Evolutionary conservation across 2,113 vertebrate species (phyloP).

Genomic region (Andinoacara biseriatus): DNA sequence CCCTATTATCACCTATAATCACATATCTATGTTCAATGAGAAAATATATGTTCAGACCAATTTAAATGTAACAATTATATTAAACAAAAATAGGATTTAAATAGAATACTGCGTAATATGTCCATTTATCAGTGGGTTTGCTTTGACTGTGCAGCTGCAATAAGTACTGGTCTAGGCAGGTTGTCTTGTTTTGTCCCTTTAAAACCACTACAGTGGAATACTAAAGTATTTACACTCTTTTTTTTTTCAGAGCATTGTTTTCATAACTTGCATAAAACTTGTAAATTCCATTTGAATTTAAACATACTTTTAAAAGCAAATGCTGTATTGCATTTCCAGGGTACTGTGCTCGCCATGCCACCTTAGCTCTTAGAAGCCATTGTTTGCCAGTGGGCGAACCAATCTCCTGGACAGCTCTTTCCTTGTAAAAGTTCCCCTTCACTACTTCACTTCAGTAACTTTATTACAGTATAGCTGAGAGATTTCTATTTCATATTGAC

Average conservation of each 20-base stretch:
- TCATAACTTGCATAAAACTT: slow-evolving; percentile 7
- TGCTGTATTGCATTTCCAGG: slow-evolving; percentile 10
- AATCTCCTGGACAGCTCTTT: slow-evolving; percentile 84
- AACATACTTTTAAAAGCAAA: slow-evolving; percentile 7
- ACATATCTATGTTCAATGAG: no score
- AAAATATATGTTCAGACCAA: background rate
- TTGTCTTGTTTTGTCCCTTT: background rate
- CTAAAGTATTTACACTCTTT: background rate
- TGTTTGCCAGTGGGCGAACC: slow-evolving; percentile 77
- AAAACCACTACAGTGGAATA: background rate
- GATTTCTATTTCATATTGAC: slow-evolving; percentile 98
- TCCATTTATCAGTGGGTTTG: background rate
- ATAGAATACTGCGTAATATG: background rate
- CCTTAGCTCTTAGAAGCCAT: slow-evolving; percentile 53
- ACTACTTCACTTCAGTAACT: slow-evolving; percentile 94
- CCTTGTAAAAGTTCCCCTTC: slow-evolving; percentile 89
- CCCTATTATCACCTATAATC: background rate
- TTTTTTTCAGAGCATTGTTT: background rate
- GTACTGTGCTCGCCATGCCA: slow-evolving; percentile 29
- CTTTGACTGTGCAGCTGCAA: background rate
- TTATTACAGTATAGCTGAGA: slow-evolving; percentile 95
- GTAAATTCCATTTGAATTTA: slow-evolving; percentile 1
- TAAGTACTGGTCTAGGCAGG: background rate
- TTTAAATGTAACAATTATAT: background rate
- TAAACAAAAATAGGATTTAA: background rate